Conservation (phyloP, 1,140 invertebrate genomes). For the Aphaenogaster ashmeadi region DNA sequence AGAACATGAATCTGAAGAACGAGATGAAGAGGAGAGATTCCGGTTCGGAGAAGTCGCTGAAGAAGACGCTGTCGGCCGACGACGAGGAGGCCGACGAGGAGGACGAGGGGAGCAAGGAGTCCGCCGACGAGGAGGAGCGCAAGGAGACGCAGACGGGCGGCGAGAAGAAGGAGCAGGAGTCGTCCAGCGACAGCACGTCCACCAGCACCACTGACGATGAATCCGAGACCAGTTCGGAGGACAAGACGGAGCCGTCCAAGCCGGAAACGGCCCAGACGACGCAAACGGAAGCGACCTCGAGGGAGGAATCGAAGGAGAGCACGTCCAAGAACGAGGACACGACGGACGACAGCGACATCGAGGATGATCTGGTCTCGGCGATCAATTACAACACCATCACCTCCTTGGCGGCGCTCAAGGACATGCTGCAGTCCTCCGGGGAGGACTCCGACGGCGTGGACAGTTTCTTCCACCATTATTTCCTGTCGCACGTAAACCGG, state of each 20-base stretch:
- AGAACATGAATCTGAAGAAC: slow-evolving; percentile 60
- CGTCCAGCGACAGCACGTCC: slow-evolving; percentile 80
- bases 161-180: slow-evolving; percentile 79
- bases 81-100: slow-evolving; percentile 74
- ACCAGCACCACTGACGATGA: slow-evolving; percentile 84
- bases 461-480: slow-evolving; percentile 91
- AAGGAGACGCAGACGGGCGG: slow-evolving; percentile 50
- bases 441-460: slow-evolving; percentile 89
- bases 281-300: slow-evolving; percentile 27
- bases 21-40: slow-evolving; percentile 32
- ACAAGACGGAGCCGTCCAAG: slow-evolving; percentile 81
- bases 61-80: slow-evolving; percentile 69
- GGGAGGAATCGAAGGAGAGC: slow-evolving; percentile 71
- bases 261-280: slow-evolving; percentile 62
- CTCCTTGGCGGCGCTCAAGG: slow-evolving; percentile 90
- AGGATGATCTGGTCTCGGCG: slow-evolving; percentile 89
- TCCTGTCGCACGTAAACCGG: slow-evolving; percentile 91
- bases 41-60: neutral
- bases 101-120: slow-evolving; percentile 69
- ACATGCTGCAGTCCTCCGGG: slow-evolving; percentile 89
- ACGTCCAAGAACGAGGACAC: slow-evolving; percentile 70
- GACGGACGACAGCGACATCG: slow-evolving; percentile 84
- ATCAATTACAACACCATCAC: slow-evolving; percentile 91
- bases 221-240: slow-evolving; percentile 84
- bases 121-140: slow-evolving; percentile 71